phyloP scores from a whole-genome alignment of 2,797 vertebrate genomes.

The Gila robusta region DNA sequence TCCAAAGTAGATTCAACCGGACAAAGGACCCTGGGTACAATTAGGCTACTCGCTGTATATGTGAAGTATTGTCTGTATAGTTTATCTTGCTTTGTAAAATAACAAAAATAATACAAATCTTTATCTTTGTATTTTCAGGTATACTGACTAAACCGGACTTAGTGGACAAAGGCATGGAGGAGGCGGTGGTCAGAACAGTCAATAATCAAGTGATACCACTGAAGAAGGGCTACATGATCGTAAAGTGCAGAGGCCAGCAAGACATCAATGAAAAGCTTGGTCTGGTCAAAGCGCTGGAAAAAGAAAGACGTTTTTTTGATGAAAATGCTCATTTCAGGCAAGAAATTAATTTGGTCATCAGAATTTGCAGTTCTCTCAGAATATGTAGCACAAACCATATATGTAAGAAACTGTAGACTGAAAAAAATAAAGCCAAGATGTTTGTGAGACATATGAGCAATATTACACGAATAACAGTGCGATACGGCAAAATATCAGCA shows the following conservation, averaged over 20 bases:
- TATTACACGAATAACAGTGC: no score
- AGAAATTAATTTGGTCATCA: background rate
- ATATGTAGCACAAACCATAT: background rate
- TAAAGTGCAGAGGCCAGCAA: constrained; percentile 83
- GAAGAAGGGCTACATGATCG: constrained; percentile 84
- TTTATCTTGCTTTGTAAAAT: no score
- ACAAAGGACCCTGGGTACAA: constrained; percentile 82
- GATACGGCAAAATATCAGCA: no score
- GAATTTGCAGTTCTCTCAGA: background rate
- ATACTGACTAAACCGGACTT: constrained; percentile 85
- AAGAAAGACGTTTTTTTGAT: constrained; percentile 77
- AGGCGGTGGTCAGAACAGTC: constrained; percentile 65
- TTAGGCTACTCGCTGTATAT: background rate
- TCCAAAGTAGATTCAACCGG: constrained; percentile 79
- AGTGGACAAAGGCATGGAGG: constrained; percentile 79
- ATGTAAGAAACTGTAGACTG: no score
- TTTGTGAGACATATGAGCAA: background rate
- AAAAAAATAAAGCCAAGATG: background rate
- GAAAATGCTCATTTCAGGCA: constrained; percentile 77
- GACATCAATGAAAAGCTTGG: constrained; percentile 73
- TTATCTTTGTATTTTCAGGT: constrained; percentile 64
- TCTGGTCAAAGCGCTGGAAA: constrained; percentile 71
- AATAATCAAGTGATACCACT: constrained; percentile 73
- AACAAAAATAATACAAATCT: no score
- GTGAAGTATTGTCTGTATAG: background rate